phyloP scores from a whole-genome alignment of 2,797 vertebrate genomes.

The Trachops cirrhosus region DNA sequence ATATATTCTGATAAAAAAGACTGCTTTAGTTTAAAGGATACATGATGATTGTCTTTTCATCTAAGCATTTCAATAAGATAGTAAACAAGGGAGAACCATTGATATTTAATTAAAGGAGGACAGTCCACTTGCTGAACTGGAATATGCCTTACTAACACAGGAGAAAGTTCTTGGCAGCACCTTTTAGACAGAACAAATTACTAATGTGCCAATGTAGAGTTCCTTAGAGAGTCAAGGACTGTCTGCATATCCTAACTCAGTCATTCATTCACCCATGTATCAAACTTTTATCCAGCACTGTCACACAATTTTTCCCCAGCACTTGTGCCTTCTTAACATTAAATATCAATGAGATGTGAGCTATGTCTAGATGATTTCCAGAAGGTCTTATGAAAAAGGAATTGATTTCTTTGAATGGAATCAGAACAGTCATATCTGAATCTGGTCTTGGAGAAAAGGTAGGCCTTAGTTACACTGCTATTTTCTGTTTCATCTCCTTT shows the following conservation, averaged over 20 bases:
- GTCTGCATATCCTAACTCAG: fast-evolving
- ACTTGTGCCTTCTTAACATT: background rate
- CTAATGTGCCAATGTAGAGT: fast-evolving
- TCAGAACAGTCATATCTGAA: background rate
- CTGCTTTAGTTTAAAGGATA: background rate
- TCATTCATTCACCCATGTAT: background rate
- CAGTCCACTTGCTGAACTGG: background rate
- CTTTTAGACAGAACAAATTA: background rate
- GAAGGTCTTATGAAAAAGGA: background rate
- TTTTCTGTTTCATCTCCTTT: background rate
- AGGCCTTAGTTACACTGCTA: background rate
- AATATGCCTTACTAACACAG: background rate
- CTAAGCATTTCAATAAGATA: background rate
- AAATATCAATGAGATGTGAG: background rate
- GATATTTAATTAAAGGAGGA: background rate
- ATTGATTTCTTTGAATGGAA: background rate
- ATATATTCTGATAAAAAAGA: background rate
- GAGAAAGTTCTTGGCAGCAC: background rate
- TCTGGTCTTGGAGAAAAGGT: background rate
- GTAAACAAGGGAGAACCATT: background rate
- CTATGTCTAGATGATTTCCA: background rate
- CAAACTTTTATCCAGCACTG: background rate
- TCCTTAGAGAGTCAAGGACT: background rate
- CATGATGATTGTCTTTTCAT: background rate
- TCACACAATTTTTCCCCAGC: background rate